phyloP scores from a whole-genome alignment of 2,113 vertebrate genomes.

The Cygnus atratus region DNA sequence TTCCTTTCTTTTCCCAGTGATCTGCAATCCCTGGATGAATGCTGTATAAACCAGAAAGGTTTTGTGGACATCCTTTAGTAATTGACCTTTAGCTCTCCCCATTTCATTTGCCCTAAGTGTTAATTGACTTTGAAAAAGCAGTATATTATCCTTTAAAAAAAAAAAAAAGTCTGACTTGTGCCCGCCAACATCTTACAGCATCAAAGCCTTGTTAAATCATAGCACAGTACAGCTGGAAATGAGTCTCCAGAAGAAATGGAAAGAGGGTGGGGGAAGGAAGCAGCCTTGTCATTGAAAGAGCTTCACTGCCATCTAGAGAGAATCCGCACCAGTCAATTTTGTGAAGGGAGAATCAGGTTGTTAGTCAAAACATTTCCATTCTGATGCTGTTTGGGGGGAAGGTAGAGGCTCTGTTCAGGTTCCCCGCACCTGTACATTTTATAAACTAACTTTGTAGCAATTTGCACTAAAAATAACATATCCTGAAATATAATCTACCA shows the following conservation, averaged over 20 bases:
- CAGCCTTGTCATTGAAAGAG: conserved; percentile 35
- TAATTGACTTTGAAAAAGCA: conserved; percentile 87
- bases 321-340: not conserved
- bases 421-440: not conserved
- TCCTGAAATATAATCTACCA: not conserved
- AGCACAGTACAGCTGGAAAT: conserved; percentile 65
- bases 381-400: not conserved
- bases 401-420: not conserved
- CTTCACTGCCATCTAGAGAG: conserved; percentile 78
- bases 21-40: conserved; percentile 72
- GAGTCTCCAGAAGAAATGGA: conserved; percentile 42
- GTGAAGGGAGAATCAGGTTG: not conserved
- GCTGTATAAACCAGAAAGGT: conserved; percentile 68
- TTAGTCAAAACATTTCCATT: conserved; percentile 13
- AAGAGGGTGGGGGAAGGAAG: conserved; percentile 41
- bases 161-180: conserved; percentile 67
- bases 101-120: conserved; percentile 81
- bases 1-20: conserved; percentile 67
- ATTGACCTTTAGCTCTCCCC: conserved; percentile 79
- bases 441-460: not conserved
- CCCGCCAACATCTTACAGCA: conserved; percentile 75
- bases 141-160: conserved; percentile 78
- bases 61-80: conserved; percentile 73
- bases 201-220: conserved; percentile 78
- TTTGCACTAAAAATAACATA: not conserved